A percentile compares a stretch with the other conserved stretches of the same genome.
These are phyloP conservation scores for Ferdinandea cuprea DNA, from an alignment of 2,888 invertebrate species.

Conservation along the genomic window DNA sequence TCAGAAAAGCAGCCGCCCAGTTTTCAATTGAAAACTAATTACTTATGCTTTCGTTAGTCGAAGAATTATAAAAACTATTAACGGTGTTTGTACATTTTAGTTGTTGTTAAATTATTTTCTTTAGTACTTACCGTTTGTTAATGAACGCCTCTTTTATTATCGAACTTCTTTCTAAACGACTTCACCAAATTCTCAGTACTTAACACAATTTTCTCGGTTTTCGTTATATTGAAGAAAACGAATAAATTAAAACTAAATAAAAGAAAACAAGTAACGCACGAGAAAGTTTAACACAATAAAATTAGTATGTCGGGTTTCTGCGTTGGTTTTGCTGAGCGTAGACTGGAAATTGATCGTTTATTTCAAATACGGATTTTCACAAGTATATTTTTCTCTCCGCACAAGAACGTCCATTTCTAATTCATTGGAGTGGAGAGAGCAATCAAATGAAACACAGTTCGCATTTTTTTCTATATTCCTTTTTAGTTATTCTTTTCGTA, in stretches of 20 bases:
- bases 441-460: slow-evolving; percentile 59
- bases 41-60: neutral
- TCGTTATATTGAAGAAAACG: slow-evolving; percentile 30
- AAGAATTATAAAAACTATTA: neutral
- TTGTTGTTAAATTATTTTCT: slow-evolving; percentile 17
- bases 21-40: slow-evolving; percentile 43
- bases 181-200: slow-evolving; percentile 20
- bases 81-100: slow-evolving; percentile 15
- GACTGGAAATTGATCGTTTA: slow-evolving; percentile 74
- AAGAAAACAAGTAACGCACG: slow-evolving; percentile 65
- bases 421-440: slow-evolving; percentile 54
- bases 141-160: slow-evolving; percentile 22
- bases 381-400: slow-evolving; percentile 48
- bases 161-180: slow-evolving; percentile 6
- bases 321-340: slow-evolving; percentile 53
- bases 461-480: slow-evolving; percentile 28
- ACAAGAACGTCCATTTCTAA: slow-evolving; percentile 62
- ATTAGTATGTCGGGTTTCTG: slow-evolving; percentile 23
- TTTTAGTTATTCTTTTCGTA: slow-evolving; percentile 45
- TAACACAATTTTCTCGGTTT: slow-evolving; percentile 36
- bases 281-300: slow-evolving; percentile 57
- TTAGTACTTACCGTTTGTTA: slow-evolving; percentile 66
- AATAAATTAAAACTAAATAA: slow-evolving; percentile 60
- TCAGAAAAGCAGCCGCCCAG: slow-evolving; percentile 58
- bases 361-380: slow-evolving; percentile 67